phyloP scores from a whole-genome alignment of 2,113 vertebrate species.

The Elachura formosa region DNA sequence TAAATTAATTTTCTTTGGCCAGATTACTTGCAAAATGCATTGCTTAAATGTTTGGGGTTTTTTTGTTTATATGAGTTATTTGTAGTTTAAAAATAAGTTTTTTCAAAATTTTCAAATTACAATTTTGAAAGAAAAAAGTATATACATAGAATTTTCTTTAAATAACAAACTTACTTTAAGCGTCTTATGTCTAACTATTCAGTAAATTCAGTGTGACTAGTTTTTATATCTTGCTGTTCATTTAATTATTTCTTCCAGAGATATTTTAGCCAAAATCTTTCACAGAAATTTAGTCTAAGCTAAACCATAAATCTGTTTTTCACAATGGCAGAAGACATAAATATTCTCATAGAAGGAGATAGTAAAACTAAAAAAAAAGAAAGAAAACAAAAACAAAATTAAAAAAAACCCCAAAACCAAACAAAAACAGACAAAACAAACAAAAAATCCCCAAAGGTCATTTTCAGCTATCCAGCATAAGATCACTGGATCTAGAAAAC shows the following conservation, averaged over 20 bases:
- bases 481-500: not conserved
- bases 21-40: not conserved
- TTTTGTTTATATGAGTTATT: fast-evolving
- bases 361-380: not conserved
- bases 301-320: not conserved
- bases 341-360: not conserved
- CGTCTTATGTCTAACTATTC: not conserved
- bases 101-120: not conserved
- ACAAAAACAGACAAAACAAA: not conserved
- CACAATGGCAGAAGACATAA: not conserved
- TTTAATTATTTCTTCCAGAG: not conserved
- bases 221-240: not conserved
- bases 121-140: not conserved
- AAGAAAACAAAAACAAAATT: fast-evolving
- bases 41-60: not conserved
- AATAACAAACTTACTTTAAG: not conserved
- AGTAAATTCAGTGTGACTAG: not conserved
- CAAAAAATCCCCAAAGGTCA: fast-evolving
- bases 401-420: not conserved
- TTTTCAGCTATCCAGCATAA: not conserved
- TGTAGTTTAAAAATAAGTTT: not conserved
- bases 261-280: not conserved
- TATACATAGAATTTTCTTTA: not conserved
- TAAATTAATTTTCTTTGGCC: not conserved
- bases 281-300: not conserved